Conservation (phyloP, 2,797 vertebrate species). For the Diplodus sargus region DNA sequence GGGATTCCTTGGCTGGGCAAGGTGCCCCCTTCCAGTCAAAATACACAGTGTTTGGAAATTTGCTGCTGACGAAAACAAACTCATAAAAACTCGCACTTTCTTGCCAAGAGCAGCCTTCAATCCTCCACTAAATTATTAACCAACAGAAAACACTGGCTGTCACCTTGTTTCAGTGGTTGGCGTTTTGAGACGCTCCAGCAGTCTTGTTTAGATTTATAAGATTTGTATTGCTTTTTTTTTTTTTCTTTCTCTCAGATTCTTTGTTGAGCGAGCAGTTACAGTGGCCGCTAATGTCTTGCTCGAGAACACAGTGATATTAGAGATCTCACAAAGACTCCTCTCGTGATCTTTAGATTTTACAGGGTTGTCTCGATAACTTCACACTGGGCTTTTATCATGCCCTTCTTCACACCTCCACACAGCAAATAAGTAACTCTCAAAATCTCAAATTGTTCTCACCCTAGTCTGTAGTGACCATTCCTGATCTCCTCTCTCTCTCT, state of each 20-base stretch:
- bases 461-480: conserved; percentile 54
- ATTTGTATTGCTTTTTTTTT: conserved; percentile 31
- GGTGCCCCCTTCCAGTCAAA: conserved; percentile 47
- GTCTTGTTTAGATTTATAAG: conserved; percentile 48
- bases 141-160: conserved; percentile 66
- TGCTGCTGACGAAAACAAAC: conserved; percentile 71
- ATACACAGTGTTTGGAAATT: conserved; percentile 64
- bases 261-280: conserved; percentile 14
- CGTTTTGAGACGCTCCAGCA: conserved; percentile 59
- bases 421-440: conserved; percentile 29
- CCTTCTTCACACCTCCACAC: conserved; percentile 2
- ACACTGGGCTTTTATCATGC: conserved; percentile 3
- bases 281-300: conserved; percentile 13
- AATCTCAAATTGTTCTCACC: conserved; percentile 21
- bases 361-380: background rate
- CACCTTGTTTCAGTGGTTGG: conserved; percentile 63
- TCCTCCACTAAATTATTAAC: conserved; percentile 76
- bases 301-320: background rate
- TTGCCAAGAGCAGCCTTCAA: conserved; percentile 75
- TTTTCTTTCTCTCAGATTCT: conserved; percentile 19
- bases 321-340: background rate
- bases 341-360: conserved; percentile 5
- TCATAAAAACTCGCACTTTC: conserved; percentile 48
- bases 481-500: conserved; percentile 42
- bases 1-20: conserved; percentile 62